phyloP scores from a whole-genome alignment of 1,140 invertebrate genomes.

The Rhizoglyphus robini region DNA sequence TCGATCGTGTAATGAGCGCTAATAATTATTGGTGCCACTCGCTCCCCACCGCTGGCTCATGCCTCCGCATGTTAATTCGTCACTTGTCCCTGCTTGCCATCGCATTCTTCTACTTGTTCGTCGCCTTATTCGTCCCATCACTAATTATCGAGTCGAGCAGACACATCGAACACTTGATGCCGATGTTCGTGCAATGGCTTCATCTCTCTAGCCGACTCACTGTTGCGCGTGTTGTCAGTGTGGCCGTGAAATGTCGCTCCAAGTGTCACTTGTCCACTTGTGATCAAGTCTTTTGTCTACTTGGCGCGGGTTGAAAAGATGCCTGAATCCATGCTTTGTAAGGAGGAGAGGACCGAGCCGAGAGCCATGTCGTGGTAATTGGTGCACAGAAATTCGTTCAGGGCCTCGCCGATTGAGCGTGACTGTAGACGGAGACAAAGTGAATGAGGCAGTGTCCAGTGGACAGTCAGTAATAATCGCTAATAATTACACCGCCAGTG shows the following conservation, averaged over 20 bases:
- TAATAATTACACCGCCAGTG: conserved; percentile 1
- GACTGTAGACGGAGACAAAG: not conserved
- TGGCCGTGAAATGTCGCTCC: no score
- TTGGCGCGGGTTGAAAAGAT: no score
- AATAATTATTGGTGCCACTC: conserved; percentile 12
- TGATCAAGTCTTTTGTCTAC: no score
- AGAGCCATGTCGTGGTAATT: not conserved
- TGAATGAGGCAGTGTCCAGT: not conserved
- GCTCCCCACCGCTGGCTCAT: not conserved
- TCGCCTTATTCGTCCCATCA: not conserved
- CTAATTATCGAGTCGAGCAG: no score
- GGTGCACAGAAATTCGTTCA: not conserved
- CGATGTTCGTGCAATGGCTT: no score
- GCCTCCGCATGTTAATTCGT: conserved; percentile 2
- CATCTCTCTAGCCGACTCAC: no score
- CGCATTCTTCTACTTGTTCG: not conserved
- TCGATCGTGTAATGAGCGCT: conserved; percentile 3
- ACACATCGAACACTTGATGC: no score
- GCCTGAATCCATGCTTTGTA: no score
- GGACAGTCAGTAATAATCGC: not conserved
- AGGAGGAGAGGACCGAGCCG: not conserved
- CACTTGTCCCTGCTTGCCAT: conserved; percentile 1
- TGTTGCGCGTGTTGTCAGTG: no score
- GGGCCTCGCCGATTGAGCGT: conserved; percentile 1
- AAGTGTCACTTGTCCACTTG: no score